Evolutionary conservation across 1,140 invertebrate genomes (phyloP).

Genomic region (Drosophila bocki): DNA sequence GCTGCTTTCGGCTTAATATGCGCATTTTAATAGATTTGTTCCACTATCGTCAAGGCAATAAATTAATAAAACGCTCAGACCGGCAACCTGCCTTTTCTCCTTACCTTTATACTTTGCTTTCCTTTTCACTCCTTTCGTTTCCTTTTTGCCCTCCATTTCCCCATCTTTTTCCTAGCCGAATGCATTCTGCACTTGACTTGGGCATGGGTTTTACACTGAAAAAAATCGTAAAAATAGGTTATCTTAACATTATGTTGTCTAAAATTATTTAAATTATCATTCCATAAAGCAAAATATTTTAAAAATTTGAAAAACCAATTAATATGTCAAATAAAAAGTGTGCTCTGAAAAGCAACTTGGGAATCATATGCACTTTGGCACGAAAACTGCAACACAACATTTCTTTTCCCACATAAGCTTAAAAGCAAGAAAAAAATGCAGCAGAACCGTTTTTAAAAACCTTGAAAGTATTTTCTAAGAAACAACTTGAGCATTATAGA

Average conservation of each 20-base stretch:
- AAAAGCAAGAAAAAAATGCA: too few species aligned
- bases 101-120: slow-evolving; percentile 9
- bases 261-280: too few species aligned
- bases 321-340: too few species aligned
- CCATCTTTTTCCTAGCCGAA: slow-evolving; percentile 8
- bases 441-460: too few species aligned
- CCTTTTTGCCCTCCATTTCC: neutral
- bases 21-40: slow-evolving; percentile 84
- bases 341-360: neutral
- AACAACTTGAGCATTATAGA: too few species aligned
- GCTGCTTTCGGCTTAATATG: slow-evolving; percentile 82
- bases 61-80: slow-evolving; percentile 75
- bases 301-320: too few species aligned
- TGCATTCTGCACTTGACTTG: slow-evolving; percentile 44
- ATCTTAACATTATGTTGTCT: too few species aligned
- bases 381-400: neutral
- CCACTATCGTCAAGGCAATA: slow-evolving; percentile 84
- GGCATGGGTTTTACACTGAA: slow-evolving; percentile 9
- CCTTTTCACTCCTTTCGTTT: slow-evolving; percentile 14
- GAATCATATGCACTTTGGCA: neutral
- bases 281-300: too few species aligned
- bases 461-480: too few species aligned
- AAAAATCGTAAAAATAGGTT: neutral
- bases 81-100: slow-evolving; percentile 31
- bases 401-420: neutral